phyloP scores from a whole-genome alignment of 1,140 invertebrate species.

The Drosophila ercepeae region DNA sequence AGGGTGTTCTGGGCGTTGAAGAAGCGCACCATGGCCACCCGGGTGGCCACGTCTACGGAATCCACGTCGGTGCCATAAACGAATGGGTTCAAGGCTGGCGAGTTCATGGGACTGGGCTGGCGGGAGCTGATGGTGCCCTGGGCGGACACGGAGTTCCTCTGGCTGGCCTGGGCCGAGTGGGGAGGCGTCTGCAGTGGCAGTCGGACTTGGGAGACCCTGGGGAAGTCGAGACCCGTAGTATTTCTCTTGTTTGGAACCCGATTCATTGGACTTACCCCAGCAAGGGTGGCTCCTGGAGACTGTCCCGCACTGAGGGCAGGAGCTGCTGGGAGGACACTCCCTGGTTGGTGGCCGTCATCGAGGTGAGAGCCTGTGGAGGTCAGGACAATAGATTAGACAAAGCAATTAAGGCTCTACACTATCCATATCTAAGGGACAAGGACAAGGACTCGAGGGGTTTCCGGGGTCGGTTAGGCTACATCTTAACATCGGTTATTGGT shows the following conservation, averaged over 20 bases:
- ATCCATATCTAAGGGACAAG: constrained; percentile 48
- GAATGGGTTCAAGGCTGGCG: constrained; percentile 90
- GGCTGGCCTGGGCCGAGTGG: constrained; percentile 73
- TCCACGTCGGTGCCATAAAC: constrained; percentile 98
- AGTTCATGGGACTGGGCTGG: constrained; percentile 78
- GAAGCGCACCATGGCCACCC: constrained; percentile 99
- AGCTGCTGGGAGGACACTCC: constrained; percentile 85
- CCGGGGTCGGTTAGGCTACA: constrained; percentile 10
- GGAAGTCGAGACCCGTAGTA: background rate
- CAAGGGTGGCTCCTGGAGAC: constrained; percentile 85
- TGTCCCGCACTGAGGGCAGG: constrained; percentile 88
- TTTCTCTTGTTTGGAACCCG: background rate
- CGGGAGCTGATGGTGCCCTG: constrained; percentile 69
- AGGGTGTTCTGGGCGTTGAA: constrained; percentile 99
- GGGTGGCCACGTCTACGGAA: constrained; percentile 98
- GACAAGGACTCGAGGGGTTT: background rate
- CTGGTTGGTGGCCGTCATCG: constrained; percentile 86
- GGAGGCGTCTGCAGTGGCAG: constrained; percentile 70
- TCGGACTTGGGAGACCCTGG: constrained; percentile 73
- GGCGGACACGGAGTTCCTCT: constrained; percentile 78
- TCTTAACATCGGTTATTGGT: constrained; percentile 7
- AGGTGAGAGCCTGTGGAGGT: constrained; percentile 87
- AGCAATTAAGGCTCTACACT: constrained; percentile 30
- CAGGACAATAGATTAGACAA: background rate
- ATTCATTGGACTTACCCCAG: constrained; percentile 54